Evolutionary conservation across 1,140 invertebrate species (phyloP), one percentile per base, ranked within the genome.

Genomic region (Drosophila bipectinata): DNA sequence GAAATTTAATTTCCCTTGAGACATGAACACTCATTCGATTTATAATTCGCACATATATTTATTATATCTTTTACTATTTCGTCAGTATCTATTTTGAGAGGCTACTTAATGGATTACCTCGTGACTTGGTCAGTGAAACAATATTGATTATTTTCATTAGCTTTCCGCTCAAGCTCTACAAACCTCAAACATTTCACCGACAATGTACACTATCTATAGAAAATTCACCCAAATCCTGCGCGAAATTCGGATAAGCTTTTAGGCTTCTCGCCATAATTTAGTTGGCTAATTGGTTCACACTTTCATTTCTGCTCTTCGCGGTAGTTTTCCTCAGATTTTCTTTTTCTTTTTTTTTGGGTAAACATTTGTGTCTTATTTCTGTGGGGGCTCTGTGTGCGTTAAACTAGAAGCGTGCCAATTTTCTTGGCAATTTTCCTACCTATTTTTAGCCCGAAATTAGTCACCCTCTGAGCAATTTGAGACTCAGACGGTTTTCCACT

Each of bases 351-450:
- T 15, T 44, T 49, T 45, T 45, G 30, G 14, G 44, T 64, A 47
- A 48, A 48, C 51, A 66, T 41, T 21, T 15, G 24, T 72, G 14
- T 14, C 21, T 52, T 44, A 21, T 37, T 41, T 74, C 9, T 44
- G 21, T 39, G 44, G 47, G 21, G 45, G 14, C 14, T 15, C 15
- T 44, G 44, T 54, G 51, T 56, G 41, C 47, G 45, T 52, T 63
- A 72, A 78, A 72, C 61, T 52, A 88, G 83, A 87, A 88, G 82
- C 82, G 82, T 87, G 82, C 82, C 82, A 87, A 87, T 88, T 84
- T 84, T 84, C 79, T 82, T 75, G 75, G 74, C 79, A 74, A 78
- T 71, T 69, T 73, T 84, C 72, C 57, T 47, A 9, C 48, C 63
- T 85, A 88, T 88, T 87, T 87, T 82, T 79, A 82, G 69, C 44